A percentile compares a stretch with the other conserved stretches of the same genome.
Evolutionary conservation across 1,140 invertebrate species (phyloP).

Genomic region (Aphelinus certus): DNA sequence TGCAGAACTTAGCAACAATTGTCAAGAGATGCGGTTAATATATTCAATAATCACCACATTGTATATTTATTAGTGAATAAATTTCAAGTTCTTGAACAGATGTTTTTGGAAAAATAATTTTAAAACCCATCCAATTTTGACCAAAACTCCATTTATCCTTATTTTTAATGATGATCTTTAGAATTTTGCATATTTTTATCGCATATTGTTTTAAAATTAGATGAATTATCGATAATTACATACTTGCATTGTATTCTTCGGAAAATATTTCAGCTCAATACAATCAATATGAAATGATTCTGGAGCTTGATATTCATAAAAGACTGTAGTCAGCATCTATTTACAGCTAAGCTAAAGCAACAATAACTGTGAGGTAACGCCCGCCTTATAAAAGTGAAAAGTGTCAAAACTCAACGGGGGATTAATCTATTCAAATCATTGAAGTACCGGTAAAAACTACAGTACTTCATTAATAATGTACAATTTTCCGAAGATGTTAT

Average conservation of each 20-base stretch:
- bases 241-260: background rate
- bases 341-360: background rate
- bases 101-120: too few relatives aligned
- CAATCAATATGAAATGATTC: background rate
- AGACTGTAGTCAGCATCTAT: background rate
- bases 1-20: constrained; percentile 26
- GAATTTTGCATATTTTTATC: background rate
- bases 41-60: constrained; percentile 21
- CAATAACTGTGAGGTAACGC: constrained; percentile 2
- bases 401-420: background rate
- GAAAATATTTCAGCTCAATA: background rate
- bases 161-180: too few relatives aligned
- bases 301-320: background rate
- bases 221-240: constrained; percentile 23
- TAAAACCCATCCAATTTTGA: too few relatives aligned
- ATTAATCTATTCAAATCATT: too few relatives aligned
- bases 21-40: constrained; percentile 21
- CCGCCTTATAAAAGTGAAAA: constrained; percentile 23
- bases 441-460: too few relatives aligned
- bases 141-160: too few relatives aligned
- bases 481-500: too few relatives aligned
- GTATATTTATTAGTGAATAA: constrained; percentile 31
- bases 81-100: background rate
- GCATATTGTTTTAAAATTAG: background rate
- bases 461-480: too few relatives aligned